phyloP scores from a whole-genome alignment of 2,797 vertebrate genomes.

The Rousettus madagascariensis region DNA sequence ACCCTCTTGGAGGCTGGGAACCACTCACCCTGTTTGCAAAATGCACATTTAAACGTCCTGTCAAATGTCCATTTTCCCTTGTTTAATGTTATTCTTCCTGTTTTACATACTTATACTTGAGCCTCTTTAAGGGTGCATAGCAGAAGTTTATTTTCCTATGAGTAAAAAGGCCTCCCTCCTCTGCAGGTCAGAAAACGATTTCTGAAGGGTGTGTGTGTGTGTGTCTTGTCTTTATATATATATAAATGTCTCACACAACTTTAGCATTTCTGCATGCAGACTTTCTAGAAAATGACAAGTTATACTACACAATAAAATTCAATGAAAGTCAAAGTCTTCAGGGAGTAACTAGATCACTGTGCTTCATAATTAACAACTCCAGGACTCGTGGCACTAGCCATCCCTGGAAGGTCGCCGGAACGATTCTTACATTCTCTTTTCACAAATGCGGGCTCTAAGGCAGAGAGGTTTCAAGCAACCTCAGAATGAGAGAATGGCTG shows the following conservation, averaged over 20 bases:
- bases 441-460: background rate
- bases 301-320: conserved; percentile 14
- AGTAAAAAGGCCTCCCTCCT: background rate
- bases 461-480: background rate
- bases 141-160: background rate
- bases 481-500: background rate
- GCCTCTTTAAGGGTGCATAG: background rate
- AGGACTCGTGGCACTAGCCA: background rate
- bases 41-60: background rate
- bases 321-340: background rate
- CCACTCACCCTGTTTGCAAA: background rate
- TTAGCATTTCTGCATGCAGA: background rate
- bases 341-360: background rate
- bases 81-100: background rate
- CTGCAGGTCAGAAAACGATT: background rate
- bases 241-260: no score
- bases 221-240: no score
- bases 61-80: background rate
- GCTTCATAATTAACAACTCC: background rate
- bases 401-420: background rate
- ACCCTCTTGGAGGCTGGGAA: background rate
- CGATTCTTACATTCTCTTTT: background rate
- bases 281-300: background rate
- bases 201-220: background rate
- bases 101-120: background rate